A percentile compares a stretch with the other conserved stretches of the same genome.
Evolutionary conservation across 2,797 vertebrate genomes (phyloP).

Genomic region (Acanthis flammea): DNA sequence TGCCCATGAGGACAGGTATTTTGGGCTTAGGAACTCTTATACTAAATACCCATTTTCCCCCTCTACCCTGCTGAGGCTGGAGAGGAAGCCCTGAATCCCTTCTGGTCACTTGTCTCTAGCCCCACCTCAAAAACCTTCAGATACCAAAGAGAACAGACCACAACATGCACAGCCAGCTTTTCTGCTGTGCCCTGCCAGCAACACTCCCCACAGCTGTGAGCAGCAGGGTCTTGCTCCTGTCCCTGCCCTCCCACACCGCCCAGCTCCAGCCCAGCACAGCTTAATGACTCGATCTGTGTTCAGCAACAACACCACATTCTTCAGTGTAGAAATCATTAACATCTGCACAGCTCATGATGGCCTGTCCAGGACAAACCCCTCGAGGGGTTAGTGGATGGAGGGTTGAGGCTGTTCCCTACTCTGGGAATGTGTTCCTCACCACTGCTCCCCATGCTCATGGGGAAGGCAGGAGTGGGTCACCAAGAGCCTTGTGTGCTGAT

Average conservation of each 20-base stretch:
- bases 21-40: neutral
- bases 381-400: neutral
- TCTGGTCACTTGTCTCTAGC: neutral
- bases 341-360: slow-evolving; percentile 31
- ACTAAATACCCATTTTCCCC: neutral
- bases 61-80: neutral
- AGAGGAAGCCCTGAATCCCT: neutral
- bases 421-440: neutral
- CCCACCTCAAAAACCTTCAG: neutral
- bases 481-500: too few relatives aligned
- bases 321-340: slow-evolving; percentile 49
- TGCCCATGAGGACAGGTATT: neutral
- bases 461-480: neutral
- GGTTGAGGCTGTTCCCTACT: neutral
- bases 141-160: neutral
- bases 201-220: neutral
- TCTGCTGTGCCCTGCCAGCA: neutral
- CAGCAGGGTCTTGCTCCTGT: neutral
- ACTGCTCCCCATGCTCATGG: neutral
- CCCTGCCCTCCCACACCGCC: neutral
- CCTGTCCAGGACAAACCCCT: neutral
- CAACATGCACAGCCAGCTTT: neutral
- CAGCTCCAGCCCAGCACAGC: neutral
- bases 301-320: slow-evolving; percentile 47
- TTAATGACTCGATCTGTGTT: neutral